Evolutionary conservation across 2,113 vertebrate genomes (phyloP).

Genomic region (Pelusios castaneus): DNA sequence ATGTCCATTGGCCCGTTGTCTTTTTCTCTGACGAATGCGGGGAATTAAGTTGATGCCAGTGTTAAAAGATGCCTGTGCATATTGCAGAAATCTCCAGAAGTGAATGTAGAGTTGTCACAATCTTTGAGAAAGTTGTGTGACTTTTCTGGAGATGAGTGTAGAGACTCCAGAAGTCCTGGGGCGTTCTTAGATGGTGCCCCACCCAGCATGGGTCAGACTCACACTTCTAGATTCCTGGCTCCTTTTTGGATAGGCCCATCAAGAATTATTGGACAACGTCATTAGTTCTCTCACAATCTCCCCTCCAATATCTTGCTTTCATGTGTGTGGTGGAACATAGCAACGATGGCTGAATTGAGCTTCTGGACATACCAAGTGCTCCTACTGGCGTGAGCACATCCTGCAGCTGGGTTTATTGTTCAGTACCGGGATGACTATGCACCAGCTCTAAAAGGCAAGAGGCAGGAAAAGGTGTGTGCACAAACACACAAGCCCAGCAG

Average conservation of each 20-base stretch:
- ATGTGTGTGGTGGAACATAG: too few species aligned
- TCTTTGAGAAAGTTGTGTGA: neutral
- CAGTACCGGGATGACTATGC: neutral
- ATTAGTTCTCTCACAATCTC: too few species aligned
- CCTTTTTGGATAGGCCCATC: too few species aligned
- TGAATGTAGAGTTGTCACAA: neutral
- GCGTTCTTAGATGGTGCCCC: neutral
- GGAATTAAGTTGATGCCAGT: neutral
- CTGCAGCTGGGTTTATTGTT: neutral
- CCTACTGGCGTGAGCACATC: too few species aligned
- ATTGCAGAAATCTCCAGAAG: neutral
- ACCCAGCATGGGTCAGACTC: too few species aligned
- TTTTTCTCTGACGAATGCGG: neutral
- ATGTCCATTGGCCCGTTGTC: neutral
- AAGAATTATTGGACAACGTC: too few species aligned
- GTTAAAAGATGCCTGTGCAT: neutral
- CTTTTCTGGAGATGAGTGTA: neutral
- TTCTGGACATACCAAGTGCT: too few species aligned
- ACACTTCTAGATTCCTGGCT: neutral
- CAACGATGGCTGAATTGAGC: neutral
- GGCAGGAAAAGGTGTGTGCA: neutral
- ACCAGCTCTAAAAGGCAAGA: neutral
- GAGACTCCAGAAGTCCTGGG: neutral
- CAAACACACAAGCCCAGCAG: neutral
- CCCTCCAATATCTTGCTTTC: neutral